Conservation (phyloP, 2,888 invertebrate species). For the Dynastes tityus region DNA sequence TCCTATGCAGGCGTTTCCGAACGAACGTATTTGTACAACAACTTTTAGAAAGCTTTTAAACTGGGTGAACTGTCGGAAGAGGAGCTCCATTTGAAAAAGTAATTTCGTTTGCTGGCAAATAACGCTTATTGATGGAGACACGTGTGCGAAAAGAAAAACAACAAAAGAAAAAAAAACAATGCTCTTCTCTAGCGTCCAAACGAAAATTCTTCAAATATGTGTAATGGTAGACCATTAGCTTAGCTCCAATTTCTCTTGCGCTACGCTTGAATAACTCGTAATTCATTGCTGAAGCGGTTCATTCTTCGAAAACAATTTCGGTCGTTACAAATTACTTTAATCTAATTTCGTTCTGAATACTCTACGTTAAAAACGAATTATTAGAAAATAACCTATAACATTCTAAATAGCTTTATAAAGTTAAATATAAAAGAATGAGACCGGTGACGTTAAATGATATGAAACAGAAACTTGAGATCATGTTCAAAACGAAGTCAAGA, state of each 20-base stretch:
- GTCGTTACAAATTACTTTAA: no score
- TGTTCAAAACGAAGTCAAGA: no score
- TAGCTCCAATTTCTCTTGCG: constrained; percentile 22
- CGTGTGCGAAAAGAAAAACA: background rate
- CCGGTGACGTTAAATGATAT: no score
- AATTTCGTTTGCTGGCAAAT: constrained; percentile 38
- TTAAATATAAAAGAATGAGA: no score
- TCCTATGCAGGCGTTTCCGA: constrained; percentile 16
- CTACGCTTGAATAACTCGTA: background rate
- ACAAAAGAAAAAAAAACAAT: no score
- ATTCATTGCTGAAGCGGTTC: no score
- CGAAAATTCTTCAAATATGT: background rate
- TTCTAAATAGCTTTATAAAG: no score
- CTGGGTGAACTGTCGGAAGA: constrained; percentile 24
- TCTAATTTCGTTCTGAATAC: no score
- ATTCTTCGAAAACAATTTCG: no score
- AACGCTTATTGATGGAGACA: constrained; percentile 37
- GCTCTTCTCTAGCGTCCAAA: background rate
- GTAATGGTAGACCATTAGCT: background rate
- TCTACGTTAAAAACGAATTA: no score
- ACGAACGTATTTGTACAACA: constrained; percentile 38
- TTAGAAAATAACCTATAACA: no score
- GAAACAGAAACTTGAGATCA: no score
- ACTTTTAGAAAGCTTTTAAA: constrained; percentile 45
- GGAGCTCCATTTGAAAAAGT: constrained; percentile 18